Evolutionary conservation across 2,888 invertebrate species (phyloP).

Genomic region (Adelphocoris suturalis): DNA sequence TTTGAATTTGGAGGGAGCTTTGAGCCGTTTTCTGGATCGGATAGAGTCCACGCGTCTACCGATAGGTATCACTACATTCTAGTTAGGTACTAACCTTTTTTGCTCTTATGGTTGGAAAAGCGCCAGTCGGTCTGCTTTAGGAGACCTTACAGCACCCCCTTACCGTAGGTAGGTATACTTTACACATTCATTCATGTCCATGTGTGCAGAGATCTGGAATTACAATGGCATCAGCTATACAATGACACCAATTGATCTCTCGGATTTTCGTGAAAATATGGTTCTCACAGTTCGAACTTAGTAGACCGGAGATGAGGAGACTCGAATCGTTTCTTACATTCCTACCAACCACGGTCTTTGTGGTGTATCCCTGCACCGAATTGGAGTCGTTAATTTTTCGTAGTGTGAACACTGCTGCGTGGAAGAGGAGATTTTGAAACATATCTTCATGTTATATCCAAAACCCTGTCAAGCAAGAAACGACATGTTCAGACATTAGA

Average conservation of each 20-base stretch:
- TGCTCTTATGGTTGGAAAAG: no score
- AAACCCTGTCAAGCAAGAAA: not conserved
- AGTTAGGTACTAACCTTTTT: no score
- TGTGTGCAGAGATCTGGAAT: not conserved
- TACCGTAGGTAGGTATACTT: no score
- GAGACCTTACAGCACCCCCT: no score
- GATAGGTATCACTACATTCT: no score
- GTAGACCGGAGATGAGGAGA: not conserved
- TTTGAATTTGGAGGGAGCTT: no score
- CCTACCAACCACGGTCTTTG: not conserved
- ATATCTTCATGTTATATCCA: no score
- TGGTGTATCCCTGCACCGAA: not conserved
- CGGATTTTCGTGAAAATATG: not conserved
- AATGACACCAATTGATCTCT: not conserved
- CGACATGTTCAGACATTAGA: not conserved
- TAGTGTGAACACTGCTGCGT: not conserved
- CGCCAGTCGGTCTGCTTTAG: no score
- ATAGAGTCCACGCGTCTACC: no score
- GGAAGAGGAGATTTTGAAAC: not conserved
- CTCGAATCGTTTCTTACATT: not conserved
- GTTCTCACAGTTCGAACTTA: slow-evolving; percentile 16
- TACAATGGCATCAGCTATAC: not conserved
- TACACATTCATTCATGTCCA: no score
- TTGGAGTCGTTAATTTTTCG: not conserved
- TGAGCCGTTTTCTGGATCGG: no score